A percentile compares a stretch with the other conserved stretches of the same genome.
Evolutionary conservation across 2,797 vertebrate species (phyloP).

Genomic region (Enteromius anoplus): DNA sequence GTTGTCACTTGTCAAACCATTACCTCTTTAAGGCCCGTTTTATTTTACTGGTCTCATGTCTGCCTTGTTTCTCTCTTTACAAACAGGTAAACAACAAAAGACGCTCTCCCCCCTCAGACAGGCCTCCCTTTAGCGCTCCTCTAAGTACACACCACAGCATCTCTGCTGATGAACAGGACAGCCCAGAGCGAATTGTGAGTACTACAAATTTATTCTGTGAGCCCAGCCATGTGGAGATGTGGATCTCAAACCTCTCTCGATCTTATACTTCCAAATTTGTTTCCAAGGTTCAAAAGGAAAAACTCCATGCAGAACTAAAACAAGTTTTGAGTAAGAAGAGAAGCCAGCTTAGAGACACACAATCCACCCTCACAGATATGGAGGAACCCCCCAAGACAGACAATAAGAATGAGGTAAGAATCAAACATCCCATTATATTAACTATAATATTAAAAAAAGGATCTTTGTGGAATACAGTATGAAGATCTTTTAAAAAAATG

Average conservation of each 20-base stretch:
- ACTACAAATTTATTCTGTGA: constrained; percentile 13
- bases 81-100: constrained; percentile 77
- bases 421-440: neutral
- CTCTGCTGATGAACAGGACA: constrained; percentile 77
- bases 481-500: neutral
- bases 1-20: constrained; percentile 52
- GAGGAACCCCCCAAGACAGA: constrained; percentile 69
- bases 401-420: constrained; percentile 70
- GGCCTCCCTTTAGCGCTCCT: constrained; percentile 68
- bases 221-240: neutral
- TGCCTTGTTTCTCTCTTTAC: constrained; percentile 37
- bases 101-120: constrained; percentile 71
- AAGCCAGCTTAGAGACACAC: constrained; percentile 73
- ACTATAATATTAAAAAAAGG: neutral
- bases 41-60: neutral
- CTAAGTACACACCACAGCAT: constrained; percentile 70
- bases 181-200: constrained; percentile 80
- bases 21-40: neutral
- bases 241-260: neutral
- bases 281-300: constrained; percentile 81
- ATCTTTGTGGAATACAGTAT: neutral
- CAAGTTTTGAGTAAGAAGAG: constrained; percentile 84
- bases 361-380: constrained; percentile 75
- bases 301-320: constrained; percentile 89
- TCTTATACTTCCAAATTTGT: neutral